Conservation (phyloP, 1,140 invertebrate species). For the Sweltsa coloradensis region DNA sequence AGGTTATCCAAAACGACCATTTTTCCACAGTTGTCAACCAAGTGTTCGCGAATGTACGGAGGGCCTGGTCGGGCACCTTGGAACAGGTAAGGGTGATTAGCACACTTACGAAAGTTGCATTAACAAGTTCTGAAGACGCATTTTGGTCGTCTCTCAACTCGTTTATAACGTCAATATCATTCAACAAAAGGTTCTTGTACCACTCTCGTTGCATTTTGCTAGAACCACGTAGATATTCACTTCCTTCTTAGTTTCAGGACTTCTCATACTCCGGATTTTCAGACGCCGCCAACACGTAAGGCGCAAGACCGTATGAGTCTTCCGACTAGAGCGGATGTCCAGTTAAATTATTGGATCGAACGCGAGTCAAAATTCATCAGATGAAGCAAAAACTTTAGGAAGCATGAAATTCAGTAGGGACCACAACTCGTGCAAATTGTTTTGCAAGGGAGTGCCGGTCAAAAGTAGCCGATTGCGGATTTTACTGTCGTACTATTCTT, state of each 20-base stretch:
- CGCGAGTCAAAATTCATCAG: conserved; percentile 96
- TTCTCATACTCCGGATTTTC: conserved; percentile 97
- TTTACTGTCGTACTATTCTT: conserved; percentile 93
- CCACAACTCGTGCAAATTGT: conserved; percentile 98
- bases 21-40: conserved; percentile 94
- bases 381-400: conserved; percentile 96
- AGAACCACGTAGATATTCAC: conserved; percentile 84
- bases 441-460: conserved; percentile 90
- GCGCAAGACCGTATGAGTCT: conserved; percentile 89
- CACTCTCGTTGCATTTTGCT: conserved; percentile 99
- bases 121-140: conserved; percentile 95
- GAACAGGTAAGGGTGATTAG: conserved; percentile 97
- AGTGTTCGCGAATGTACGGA: conserved; percentile 96
- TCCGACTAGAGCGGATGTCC: conserved; percentile 82
- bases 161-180: conserved; percentile 98
- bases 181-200: conserved; percentile 98
- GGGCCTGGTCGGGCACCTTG: conserved; percentile 98
- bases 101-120: conserved; percentile 98
- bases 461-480: conserved; percentile 91
- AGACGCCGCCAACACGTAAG: conserved; percentile 92
- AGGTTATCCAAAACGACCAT: conserved; percentile 94
- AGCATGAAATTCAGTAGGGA: conserved; percentile 94
- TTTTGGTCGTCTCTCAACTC: conserved; percentile 96
- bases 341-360: conserved; percentile 91
- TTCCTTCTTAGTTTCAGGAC: conserved; percentile 94